A percentile compares a stretch with the other conserved stretches of the same genome.
Evolutionary conservation across 2,888 invertebrate species (phyloP).

Genomic region (Parnassius glacialis): DNA sequence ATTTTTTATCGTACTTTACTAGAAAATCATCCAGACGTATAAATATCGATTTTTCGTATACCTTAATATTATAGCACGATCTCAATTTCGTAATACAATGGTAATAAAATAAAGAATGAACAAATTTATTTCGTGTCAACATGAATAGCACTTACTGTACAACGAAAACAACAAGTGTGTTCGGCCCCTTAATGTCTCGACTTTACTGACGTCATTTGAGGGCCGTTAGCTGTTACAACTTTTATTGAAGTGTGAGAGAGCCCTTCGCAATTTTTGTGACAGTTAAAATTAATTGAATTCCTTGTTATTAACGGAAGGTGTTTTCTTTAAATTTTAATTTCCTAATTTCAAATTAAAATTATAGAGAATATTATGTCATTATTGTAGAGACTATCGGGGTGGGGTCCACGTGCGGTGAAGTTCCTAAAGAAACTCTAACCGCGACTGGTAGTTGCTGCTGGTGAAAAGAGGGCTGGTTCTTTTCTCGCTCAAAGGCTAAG

Average conservation of each 20-base stretch:
- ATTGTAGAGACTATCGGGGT: too few species aligned
- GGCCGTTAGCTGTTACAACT: not conserved
- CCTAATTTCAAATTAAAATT: not conserved
- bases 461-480: too few species aligned
- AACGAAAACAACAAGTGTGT: slow-evolving; percentile 3
- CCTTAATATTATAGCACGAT: not conserved
- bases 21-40: too few species aligned
- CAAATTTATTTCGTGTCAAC: slow-evolving; percentile 2
- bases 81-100: not conserved
- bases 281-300: slow-evolving; percentile 24
- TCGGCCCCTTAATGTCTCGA: slow-evolving; percentile 3
- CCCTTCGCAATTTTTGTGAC: slow-evolving; percentile 15
- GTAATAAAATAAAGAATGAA: not conserved
- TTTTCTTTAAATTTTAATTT: not conserved
- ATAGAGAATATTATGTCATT: too few species aligned
- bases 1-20: too few species aligned
- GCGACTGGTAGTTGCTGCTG: too few species aligned
- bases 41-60: not conserved
- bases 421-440: too few species aligned
- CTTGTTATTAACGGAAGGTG: not conserved
- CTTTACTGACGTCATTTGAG: slow-evolving; percentile 15
- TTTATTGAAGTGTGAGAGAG: slow-evolving; percentile 11
- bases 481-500: too few species aligned
- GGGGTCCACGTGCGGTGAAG: too few species aligned
- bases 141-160: not conserved